phyloP scores from a whole-genome alignment of 1,140 invertebrate genomes.

The Drosophila cardini region DNA sequence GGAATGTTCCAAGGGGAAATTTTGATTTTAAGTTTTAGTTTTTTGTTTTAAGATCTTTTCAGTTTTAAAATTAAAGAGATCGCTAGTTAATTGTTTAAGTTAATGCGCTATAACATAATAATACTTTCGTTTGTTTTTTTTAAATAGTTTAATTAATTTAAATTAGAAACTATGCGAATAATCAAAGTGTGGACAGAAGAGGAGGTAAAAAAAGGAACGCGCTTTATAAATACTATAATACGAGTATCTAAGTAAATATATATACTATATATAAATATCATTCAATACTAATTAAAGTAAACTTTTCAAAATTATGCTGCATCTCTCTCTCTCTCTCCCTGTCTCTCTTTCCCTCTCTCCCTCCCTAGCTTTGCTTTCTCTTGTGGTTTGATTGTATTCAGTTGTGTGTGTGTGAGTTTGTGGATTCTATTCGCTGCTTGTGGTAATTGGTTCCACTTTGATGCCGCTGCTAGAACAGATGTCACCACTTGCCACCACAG shows the following conservation, averaged over 20 bases:
- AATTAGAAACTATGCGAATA: slow-evolving; percentile 63
- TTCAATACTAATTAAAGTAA: slow-evolving; percentile 24
- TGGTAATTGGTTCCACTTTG: slow-evolving; percentile 86
- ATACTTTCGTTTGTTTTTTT: slow-evolving; percentile 69
- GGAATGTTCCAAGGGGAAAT: slow-evolving; percentile 73
- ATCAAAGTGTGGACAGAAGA: slow-evolving; percentile 40
- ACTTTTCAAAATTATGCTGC: slow-evolving; percentile 26
- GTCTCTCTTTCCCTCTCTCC: slow-evolving; percentile 8
- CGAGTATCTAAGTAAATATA: slow-evolving; percentile 32
- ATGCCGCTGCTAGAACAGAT: slow-evolving; percentile 83
- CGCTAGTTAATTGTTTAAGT: slow-evolving; percentile 75
- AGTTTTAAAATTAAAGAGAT: slow-evolving; percentile 76
- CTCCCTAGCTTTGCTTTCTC: background rate
- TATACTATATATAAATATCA: slow-evolving; percentile 6
- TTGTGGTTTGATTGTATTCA: slow-evolving; percentile 40
- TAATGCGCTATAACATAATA: slow-evolving; percentile 80
- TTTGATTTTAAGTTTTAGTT: slow-evolving; percentile 21
- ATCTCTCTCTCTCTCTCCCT: slow-evolving; percentile 14
- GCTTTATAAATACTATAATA: slow-evolving; percentile 31
- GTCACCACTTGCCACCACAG: slow-evolving; percentile 21
- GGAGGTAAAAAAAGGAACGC: slow-evolving; percentile 49
- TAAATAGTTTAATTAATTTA: slow-evolving; percentile 43
- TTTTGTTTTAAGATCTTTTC: background rate
- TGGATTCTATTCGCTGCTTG: slow-evolving; percentile 80
- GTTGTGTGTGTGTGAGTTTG: background rate